phyloP scores from a whole-genome alignment of 64 coral and sea anemone genomes.

The Porites lutea region DNA sequence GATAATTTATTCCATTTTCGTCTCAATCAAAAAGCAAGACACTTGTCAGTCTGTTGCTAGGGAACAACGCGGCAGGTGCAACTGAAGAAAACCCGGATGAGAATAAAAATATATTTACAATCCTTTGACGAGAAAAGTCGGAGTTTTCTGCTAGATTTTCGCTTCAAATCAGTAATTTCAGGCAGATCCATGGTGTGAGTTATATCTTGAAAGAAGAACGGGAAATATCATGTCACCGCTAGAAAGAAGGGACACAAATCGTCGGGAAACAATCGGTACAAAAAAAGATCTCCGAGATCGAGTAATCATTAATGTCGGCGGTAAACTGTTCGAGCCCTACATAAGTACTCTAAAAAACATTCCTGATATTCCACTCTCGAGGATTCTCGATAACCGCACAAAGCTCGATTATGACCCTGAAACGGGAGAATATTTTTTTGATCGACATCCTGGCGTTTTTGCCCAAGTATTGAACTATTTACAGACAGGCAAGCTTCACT shows the following conservation, averaged over 20 bases:
- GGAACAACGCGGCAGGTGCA: conserved; percentile 27
- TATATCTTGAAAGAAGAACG: not conserved
- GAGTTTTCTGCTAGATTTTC: not conserved
- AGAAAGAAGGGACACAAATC: conserved; percentile 46
- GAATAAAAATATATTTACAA: not conserved
- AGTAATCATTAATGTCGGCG: conserved; percentile 90
- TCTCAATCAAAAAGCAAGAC: too few relatives aligned
- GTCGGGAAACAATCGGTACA: conserved; percentile 7
- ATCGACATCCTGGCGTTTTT: conserved; percentile 96
- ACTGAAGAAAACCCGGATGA: conserved; percentile 4
- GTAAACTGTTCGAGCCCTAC: conserved; percentile 91
- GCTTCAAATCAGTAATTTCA: not conserved
- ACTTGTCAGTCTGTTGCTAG: not conserved
- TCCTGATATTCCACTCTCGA: conserved; percentile 87
- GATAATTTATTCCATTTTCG: too few relatives aligned
- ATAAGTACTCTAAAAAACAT: conserved; percentile 90
- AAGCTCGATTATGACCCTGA: conserved; percentile 96
- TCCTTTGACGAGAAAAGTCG: not conserved
- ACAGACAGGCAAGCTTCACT: conserved; percentile 96
- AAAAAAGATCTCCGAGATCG: conserved; percentile 77
- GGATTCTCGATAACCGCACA: conserved; percentile 82
- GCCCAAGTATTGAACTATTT: conserved; percentile 97
- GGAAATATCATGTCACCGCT: conserved; percentile 32
- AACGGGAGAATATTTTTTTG: conserved; percentile 96
- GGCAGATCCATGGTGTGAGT: not conserved